Evolutionary conservation across 1,140 invertebrate genomes (phyloP).

Genomic region (Monochamus saltuarius): DNA sequence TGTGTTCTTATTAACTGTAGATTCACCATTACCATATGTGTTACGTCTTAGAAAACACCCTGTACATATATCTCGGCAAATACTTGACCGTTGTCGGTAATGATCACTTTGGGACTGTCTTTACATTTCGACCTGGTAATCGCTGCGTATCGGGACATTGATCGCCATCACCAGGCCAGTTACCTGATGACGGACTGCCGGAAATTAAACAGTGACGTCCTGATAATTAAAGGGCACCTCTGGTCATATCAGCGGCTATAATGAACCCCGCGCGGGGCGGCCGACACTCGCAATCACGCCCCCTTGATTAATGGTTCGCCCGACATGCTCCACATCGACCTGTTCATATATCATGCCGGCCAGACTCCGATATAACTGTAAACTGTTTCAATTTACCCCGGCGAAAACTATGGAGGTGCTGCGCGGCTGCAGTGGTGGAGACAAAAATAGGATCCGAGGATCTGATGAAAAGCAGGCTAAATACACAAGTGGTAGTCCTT

Average conservation of each 20-base stretch:
- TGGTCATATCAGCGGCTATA: constrained; percentile 41
- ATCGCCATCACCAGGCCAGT: constrained; percentile 14
- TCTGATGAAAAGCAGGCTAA: no score
- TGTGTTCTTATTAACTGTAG: no score
- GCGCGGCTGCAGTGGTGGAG: constrained; percentile 19
- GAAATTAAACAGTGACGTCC: constrained; percentile 45
- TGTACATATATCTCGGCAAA: no score
- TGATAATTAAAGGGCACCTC: constrained; percentile 42
- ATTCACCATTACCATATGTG: no score
- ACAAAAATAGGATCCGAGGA: no score
- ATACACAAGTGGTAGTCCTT: no score
- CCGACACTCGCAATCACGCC: constrained; percentile 34
- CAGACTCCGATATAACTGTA: constrained; percentile 39
- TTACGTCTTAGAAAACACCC: no score
- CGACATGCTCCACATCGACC: constrained; percentile 47
- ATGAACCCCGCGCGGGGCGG: constrained; percentile 36
- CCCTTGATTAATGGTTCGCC: constrained; percentile 44
- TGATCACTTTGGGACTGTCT: no score
- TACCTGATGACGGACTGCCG: constrained; percentile 42
- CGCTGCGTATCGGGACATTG: background rate
- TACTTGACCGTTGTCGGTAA: no score
- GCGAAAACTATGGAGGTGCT: no score
- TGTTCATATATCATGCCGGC: constrained; percentile 43
- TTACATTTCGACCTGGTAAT: no score
- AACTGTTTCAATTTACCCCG: constrained; percentile 38